Base-by-base conservation (phyloP, 92 coral and sea anemone species). In the Zoanthus solanderi region DNA sequence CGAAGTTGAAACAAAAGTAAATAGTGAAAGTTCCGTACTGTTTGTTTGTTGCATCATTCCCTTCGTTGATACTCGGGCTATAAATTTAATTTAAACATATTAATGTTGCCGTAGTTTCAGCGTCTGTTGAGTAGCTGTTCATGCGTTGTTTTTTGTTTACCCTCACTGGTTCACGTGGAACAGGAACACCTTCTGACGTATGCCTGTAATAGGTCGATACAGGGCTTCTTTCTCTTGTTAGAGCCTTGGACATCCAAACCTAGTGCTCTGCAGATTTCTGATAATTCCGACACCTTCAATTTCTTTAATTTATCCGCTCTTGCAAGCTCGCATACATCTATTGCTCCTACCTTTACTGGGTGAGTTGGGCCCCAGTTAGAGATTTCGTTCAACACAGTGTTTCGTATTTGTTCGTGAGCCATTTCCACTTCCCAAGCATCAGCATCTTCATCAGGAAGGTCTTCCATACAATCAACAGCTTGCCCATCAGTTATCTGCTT, bases 341-440 rank as follows among this genome's bases (percentile, higher is more conserved):
- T 54, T 54, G 60, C 60, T 54, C 60, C 60, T 54, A 54, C 60
- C 13, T 9, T 54, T 8, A 54, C 60, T 6, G 60, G 14, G 60
- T 54, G 60, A 54, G 60, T 15, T 2, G 60, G 60, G 10, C 14
- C 17, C 60, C 60, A 54, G 1, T 7, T 54, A 54, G 60, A 54
- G 60, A 54, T 54, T 15, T 54, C 60, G 60, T 54, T 54, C 16
- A 54, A 2, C 16, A 54, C 60, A 10, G 60, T 15, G 16, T 54
- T 54, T 54, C 60, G 60, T 7, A 54, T 54, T 57, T 58, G 61
- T 0, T 50, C 61, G 16, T 57, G 75, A 34, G 77, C 77, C 77
- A 72, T 72, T 72, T 72, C 47, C 77, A 46, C 77, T 34, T 72
- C 47, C 23, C 23, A 34, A 34, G 57, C 78, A 74, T 42, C 78